phyloP scores from a whole-genome alignment of 2,888 invertebrate species.

The Yponomeuta malinellus region DNA sequence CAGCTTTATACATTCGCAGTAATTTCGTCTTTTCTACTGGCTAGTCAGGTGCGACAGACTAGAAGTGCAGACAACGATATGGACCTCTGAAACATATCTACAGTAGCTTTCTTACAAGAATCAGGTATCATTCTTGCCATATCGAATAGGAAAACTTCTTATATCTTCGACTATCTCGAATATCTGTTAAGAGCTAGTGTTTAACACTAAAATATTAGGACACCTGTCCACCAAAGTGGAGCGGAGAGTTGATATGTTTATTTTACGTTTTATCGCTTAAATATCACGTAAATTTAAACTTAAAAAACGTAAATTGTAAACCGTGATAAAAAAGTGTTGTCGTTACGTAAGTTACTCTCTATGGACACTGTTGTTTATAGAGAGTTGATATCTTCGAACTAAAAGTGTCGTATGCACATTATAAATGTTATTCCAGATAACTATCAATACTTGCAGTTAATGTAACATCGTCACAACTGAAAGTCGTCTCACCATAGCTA shows the following conservation, averaged over 20 bases:
- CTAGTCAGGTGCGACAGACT: neutral
- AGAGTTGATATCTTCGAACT: too few species aligned
- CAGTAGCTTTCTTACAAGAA: neutral
- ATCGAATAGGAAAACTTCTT: neutral
- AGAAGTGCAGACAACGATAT: neutral
- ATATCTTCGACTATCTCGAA: neutral
- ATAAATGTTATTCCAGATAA: too few species aligned
- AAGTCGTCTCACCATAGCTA: too few species aligned
- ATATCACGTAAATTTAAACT: too few species aligned
- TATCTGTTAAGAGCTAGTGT: neutral
- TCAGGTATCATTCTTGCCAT: neutral
- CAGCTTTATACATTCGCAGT: conserved; percentile 1
- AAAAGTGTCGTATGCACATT: too few species aligned
- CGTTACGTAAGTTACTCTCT: too few species aligned
- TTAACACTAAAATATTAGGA: neutral
- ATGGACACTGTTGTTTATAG: too few species aligned
- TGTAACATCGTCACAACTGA: too few species aligned
- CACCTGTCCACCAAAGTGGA: neutral
- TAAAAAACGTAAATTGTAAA: too few species aligned
- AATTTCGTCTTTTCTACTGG: neutral
- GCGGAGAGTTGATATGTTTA: neutral
- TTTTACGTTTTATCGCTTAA: too few species aligned
- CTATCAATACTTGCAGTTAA: too few species aligned
- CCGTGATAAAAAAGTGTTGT: too few species aligned
- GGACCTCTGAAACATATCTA: neutral